Percentiles rank a stretch among this genome's conserved stretches.
Evolutionary conservation across 2,797 vertebrate genomes (phyloP).

Genomic region (Liasis olivaceus): DNA sequence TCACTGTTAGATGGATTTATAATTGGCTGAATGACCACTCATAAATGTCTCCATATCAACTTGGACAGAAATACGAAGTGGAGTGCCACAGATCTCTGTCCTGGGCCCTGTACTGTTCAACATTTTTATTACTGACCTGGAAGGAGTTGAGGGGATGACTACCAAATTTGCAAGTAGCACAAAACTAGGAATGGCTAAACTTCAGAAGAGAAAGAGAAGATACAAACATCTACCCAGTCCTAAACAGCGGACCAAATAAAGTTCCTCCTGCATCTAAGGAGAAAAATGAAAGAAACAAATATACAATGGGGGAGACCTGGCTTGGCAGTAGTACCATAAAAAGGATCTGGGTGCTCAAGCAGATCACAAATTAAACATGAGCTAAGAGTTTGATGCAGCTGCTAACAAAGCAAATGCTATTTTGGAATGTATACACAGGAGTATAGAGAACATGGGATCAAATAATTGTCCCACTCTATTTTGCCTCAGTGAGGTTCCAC

Average conservation of each 20-base stretch:
- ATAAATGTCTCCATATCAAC: not conserved
- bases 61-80: not conserved
- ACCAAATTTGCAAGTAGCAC: not conserved
- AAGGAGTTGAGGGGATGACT: not conserved
- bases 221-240: not conserved
- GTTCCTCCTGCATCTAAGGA: not conserved
- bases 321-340: not conserved
- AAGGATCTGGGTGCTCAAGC: not conserved
- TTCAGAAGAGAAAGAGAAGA: not conserved
- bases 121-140: not conserved
- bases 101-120: not conserved
- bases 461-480: not conserved
- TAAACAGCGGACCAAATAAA: not conserved
- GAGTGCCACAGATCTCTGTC: not conserved
- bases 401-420: not conserved
- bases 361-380: not conserved
- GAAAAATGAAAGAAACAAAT: not conserved
- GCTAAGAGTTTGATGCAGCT: not conserved
- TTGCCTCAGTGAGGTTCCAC: not conserved
- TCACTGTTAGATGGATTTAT: not conserved
- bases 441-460: not conserved
- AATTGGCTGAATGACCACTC: not conserved
- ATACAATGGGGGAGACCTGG: not conserved
- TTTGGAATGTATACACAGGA: not conserved
- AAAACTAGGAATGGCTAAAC: not conserved